phyloP scores from a whole-genome alignment of 2,113 vertebrate species.

The Henicopernis longicauda region DNA sequence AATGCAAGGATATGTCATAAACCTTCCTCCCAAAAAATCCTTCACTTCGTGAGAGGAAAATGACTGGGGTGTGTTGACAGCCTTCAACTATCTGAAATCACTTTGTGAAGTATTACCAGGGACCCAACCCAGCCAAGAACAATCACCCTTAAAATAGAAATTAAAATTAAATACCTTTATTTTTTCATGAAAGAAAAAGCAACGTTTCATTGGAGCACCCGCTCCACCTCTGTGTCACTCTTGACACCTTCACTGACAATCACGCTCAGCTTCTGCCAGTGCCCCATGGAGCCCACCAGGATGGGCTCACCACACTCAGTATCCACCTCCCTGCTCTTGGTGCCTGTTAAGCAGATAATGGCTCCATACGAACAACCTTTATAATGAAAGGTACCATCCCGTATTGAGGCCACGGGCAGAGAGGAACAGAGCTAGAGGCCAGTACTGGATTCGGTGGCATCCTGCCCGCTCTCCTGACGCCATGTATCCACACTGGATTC shows the following conservation, averaged over 20 bases:
- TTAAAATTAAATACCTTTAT: neutral
- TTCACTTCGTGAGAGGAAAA: neutral
- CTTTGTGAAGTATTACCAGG: neutral
- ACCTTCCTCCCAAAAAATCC: neutral
- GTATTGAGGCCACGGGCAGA: neutral
- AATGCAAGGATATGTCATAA: neutral
- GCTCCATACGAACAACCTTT: neutral
- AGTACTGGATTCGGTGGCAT: neutral
- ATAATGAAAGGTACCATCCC: neutral
- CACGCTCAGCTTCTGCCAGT: neutral
- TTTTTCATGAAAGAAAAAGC: neutral
- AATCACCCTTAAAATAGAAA: constrained; percentile 23
- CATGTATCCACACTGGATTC: rapidly evolving
- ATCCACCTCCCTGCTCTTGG: neutral
- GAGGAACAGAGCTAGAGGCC: neutral
- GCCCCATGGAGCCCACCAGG: neutral
- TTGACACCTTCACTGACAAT: neutral
- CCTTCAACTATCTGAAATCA: neutral
- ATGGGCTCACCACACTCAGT: neutral
- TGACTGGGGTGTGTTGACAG: neutral
- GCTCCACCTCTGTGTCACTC: neutral
- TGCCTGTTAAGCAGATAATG: neutral
- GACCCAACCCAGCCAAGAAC: neutral
- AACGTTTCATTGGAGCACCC: neutral
- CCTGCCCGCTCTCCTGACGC: neutral